Evolutionary conservation across 2,888 invertebrate species (phyloP).

Genomic region (Girardia tigrina): DNA sequence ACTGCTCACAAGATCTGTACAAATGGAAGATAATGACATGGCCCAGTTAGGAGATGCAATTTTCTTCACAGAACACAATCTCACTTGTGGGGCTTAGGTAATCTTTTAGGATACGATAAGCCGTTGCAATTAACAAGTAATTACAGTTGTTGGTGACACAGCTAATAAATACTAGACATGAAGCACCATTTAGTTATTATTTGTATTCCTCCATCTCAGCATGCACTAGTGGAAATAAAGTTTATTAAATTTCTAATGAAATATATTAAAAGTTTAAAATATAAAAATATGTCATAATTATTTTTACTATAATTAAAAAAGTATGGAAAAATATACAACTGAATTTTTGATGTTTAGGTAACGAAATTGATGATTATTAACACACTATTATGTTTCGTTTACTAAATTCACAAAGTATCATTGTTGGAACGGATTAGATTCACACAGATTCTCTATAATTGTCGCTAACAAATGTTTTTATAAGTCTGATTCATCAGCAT

Average conservation of each 20-base stretch:
- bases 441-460: background rate
- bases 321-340: too few species aligned
- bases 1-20: background rate
- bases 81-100: conserved; percentile 19
- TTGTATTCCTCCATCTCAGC: background rate
- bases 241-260: background rate
- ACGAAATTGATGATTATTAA: too few species aligned
- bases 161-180: conserved; percentile 15
- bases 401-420: too few species aligned
- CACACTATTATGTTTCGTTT: too few species aligned
- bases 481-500: background rate
- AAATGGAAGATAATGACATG: conserved; percentile 23
- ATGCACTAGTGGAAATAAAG: background rate
- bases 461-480: background rate
- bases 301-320: too few species aligned
- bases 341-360: too few species aligned
- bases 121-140: conserved; percentile 19
- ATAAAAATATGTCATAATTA: background rate
- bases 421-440: background rate
- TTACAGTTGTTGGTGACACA: conserved; percentile 2
- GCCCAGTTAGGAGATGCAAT: conserved; percentile 13
- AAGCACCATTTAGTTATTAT: conserved; percentile 19
- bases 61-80: conserved; percentile 16
- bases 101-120: conserved; percentile 18
- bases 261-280: background rate